Evolutionary conservation across 2,888 invertebrate genomes (phyloP).

Genomic region (Lysandra coridon): DNA sequence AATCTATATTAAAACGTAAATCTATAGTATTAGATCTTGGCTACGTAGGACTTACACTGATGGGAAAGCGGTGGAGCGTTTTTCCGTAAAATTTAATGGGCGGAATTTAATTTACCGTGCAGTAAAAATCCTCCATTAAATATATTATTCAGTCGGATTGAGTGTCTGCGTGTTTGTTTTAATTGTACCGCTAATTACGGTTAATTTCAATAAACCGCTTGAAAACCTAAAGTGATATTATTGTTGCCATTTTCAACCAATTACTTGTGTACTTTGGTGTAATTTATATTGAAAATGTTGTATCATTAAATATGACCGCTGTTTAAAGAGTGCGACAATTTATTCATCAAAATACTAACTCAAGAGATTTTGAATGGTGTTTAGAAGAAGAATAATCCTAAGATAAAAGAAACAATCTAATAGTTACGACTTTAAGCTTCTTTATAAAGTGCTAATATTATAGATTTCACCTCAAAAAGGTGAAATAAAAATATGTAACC

Average conservation of each 20-base stretch:
- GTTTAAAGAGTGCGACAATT: background rate
- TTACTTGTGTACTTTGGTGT: background rate
- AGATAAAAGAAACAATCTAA: background rate
- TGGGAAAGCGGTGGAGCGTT: background rate
- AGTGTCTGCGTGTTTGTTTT: background rate
- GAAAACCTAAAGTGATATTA: background rate
- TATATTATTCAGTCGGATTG: background rate
- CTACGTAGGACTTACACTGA: background rate
- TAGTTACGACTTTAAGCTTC: background rate
- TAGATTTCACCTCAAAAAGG: background rate
- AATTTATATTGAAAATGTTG: background rate
- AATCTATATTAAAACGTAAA: too few relatives aligned
- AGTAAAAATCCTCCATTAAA: background rate
- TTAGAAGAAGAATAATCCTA: background rate
- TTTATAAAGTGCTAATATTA: background rate
- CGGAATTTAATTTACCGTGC: background rate
- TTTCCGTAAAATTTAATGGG: background rate
- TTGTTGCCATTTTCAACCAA: conserved; percentile 15
- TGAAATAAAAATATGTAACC: conserved; percentile 35
- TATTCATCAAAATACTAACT: too few relatives aligned
- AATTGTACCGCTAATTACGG: conserved; percentile 18
- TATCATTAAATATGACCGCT: background rate
- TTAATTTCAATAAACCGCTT: conserved; percentile 8
- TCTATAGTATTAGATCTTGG: too few relatives aligned
- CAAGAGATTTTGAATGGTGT: too few relatives aligned